Evolutionary conservation across 2,113 vertebrate species (phyloP), one percentile per base, ranked within the genome.

Genomic region (Phylloscopus whistleri): DNA sequence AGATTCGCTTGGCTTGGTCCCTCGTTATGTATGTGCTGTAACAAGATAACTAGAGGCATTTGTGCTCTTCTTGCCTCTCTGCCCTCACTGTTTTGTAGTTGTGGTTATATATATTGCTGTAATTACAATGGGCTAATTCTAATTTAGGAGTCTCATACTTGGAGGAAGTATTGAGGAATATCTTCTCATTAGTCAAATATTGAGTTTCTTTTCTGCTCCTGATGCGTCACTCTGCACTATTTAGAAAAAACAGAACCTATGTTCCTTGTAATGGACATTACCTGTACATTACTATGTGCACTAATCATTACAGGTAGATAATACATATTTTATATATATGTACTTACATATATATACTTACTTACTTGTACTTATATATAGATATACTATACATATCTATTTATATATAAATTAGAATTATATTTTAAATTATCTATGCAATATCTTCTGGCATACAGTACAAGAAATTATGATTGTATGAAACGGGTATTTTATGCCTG

Each of bases 11-110:
- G 68, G 11, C 33, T 69, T 59, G 37, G 33, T 89, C 35, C 13
- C 39, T 84, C 23, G 11, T 1, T 2, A 3, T 37, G 7, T 3
- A 1, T 41, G 33, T 46, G 23, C 8, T 26, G 2, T 46, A 31
- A 24, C 28, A 59, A 22, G n/a, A 24, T 30, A 59, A 24, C 9
- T 69, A 8, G 20, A 58, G 30, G 30, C 39, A n/a, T 53, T 66
- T 28, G 12, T 37, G 12, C 11, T 75, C 11, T 33, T 67, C 19
- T 51, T 73, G 23, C 48, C 14, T 60, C 33, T 68, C 31, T 69
- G 13, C 3, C 30, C 17, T 4, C 43, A 18, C 17, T 49, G 23
- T 48, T 87, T 31, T 80, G 28, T 62, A 63, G 9, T 30, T 89
- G 43, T 28, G 16, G 14, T 77, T 90, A 11, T 8, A 31, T 66